These are phyloP conservation scores for Bhutanitis thaidina DNA, from an alignment of 2,888 invertebrate genomes.

Conservation along the genomic window DNA sequence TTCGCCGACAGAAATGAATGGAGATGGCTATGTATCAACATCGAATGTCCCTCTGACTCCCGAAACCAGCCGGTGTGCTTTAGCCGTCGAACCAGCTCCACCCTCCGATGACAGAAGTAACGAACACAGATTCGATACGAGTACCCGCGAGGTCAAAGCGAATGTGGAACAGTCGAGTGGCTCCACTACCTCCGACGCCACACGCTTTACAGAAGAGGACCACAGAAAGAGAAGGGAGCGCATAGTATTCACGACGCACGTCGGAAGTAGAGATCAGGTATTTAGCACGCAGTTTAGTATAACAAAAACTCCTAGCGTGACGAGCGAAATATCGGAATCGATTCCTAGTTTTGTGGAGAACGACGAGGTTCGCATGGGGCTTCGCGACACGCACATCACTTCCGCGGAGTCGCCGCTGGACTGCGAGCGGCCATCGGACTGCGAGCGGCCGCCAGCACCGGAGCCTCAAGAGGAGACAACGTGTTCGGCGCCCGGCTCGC, in stretches of 20 bases:
- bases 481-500: conserved; percentile 25
- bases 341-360: conserved; percentile 71
- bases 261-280: conserved; percentile 85
- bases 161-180: background rate
- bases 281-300: conserved; percentile 84
- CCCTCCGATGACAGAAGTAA: conserved; percentile 13
- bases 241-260: conserved; percentile 83
- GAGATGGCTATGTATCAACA: conserved; percentile 23
- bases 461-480: conserved; percentile 24
- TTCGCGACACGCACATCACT: conserved; percentile 29
- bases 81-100: conserved; percentile 13
- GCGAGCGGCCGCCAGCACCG: conserved; percentile 26
- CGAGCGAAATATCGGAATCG: conserved; percentile 80
- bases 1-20: conserved; percentile 61
- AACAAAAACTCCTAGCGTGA: conserved; percentile 82
- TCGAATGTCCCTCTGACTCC: conserved; percentile 16
- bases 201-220: conserved; percentile 25
- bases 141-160: conserved; percentile 2
- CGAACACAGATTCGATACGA: conserved; percentile 17
- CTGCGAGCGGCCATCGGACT: conserved; percentile 27
- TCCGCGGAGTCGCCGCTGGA: conserved; percentile 18
- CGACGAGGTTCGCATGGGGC: conserved; percentile 77
- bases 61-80: conserved; percentile 4
- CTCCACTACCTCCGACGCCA: conserved; percentile 17
- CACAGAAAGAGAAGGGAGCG: conserved; percentile 54